These are phyloP conservation scores for Caenorhabditis remanei DNA, from an alignment of 1,140 invertebrate species.

Conservation along the genomic window DNA sequence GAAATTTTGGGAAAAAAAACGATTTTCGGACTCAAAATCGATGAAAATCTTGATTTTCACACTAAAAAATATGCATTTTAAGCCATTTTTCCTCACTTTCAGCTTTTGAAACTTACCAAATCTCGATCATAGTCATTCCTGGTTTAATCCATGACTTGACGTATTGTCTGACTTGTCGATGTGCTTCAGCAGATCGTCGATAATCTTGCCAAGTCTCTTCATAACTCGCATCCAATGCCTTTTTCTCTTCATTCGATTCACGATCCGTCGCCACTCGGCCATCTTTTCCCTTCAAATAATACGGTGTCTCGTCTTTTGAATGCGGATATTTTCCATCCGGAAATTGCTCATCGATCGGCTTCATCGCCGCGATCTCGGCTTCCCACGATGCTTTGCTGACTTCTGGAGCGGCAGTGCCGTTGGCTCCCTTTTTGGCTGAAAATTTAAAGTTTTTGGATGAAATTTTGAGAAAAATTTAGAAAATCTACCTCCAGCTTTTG, in stretches of 20 bases:
- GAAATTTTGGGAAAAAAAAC: too few relatives aligned
- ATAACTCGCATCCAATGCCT: slow-evolving; percentile 81
- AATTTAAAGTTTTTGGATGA: too few relatives aligned
- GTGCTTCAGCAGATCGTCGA: slow-evolving; percentile 94
- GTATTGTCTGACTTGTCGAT: slow-evolving; percentile 91
- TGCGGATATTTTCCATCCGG: slow-evolving; percentile 54
- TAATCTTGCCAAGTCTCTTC: slow-evolving; percentile 93
- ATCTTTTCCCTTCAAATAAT: slow-evolving; percentile 67
- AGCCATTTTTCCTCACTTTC: too few relatives aligned
- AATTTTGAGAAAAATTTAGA: too few relatives aligned
- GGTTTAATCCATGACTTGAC: slow-evolving; percentile 93
- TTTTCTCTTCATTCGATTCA: slow-evolving; percentile 88
- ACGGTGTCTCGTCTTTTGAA: slow-evolving; percentile 3
- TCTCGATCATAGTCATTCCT: slow-evolving; percentile 99
- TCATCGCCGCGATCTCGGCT: slow-evolving; percentile 59
- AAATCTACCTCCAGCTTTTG: slow-evolving; percentile 28
- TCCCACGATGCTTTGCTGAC: slow-evolving; percentile 20
- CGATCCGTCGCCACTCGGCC: slow-evolving; percentile 74
- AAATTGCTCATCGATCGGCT: slow-evolving; percentile 58
- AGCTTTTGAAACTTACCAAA: slow-evolving; percentile 82
- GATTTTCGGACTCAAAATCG: too few relatives aligned
- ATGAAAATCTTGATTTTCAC: too few relatives aligned
- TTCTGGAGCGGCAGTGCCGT: neutral
- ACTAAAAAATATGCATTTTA: too few relatives aligned
- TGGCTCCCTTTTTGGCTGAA: too few relatives aligned